Conservation (phyloP, 2,797 vertebrate species). For the Sus cebifrons region DNA sequence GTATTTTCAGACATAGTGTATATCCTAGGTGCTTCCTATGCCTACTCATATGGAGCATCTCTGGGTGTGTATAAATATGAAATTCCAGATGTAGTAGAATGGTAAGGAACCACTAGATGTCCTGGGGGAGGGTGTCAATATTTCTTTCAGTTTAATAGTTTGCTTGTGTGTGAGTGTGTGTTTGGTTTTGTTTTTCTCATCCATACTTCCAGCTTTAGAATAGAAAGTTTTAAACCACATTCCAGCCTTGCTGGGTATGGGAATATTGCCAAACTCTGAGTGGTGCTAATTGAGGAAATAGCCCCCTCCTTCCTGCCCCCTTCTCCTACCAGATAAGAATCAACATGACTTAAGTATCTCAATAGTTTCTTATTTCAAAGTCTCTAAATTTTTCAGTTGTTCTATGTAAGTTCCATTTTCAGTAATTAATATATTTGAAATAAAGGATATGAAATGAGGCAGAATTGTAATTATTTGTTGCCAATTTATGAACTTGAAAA, state of each 20-base stretch:
- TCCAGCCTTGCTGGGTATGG: neutral
- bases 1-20: neutral
- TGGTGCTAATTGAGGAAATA: neutral
- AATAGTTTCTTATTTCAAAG: neutral
- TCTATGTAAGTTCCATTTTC: neutral
- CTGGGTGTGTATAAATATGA: neutral
- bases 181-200: neutral
- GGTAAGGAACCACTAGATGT: neutral
- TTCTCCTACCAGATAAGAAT: neutral
- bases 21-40: neutral
- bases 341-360: neutral
- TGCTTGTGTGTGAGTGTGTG: too few relatives aligned
- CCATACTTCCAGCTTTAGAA: neutral
- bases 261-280: neutral
- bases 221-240: neutral
- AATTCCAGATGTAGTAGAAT: neutral
- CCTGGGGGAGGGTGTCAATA: too few relatives aligned
- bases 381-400: neutral
- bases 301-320: neutral
- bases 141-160: neutral
- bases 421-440: conserved; percentile 42
- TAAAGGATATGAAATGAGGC: conserved; percentile 36
- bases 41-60: neutral
- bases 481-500: conserved; percentile 64
- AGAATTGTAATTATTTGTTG: conserved; percentile 40